A percentile compares a stretch with the other conserved stretches of the same genome.
Evolutionary conservation across 2,888 invertebrate species (phyloP).

Genomic region (Mythimna albipuncta): DNA sequence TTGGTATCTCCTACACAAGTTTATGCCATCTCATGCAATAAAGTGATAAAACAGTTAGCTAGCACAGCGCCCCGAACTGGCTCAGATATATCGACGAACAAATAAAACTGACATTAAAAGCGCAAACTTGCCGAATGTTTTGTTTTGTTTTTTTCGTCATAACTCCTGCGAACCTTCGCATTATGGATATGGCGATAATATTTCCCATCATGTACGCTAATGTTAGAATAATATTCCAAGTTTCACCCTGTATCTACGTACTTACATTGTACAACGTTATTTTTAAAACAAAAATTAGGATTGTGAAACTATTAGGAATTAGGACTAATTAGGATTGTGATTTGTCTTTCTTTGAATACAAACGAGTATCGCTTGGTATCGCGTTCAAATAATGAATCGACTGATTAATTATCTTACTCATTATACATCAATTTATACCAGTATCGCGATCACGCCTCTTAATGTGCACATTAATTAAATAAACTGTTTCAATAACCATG

Average conservation of each 20-base stretch:
- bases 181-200: conserved; percentile 71
- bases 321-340: neutral
- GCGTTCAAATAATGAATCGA: conserved; percentile 31
- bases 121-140: conserved; percentile 85
- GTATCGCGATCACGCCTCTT: conserved; percentile 30
- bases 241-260: conserved; percentile 32
- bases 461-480: conserved; percentile 42
- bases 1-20: conserved; percentile 81
- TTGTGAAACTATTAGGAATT: neutral
- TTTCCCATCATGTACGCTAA: conserved; percentile 66
- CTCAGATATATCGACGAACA: conserved; percentile 86
- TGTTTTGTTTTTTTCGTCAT: conserved; percentile 83
- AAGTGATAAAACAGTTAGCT: conserved; percentile 90
- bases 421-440: conserved; percentile 40
- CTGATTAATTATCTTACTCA: conserved; percentile 27
- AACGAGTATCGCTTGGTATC: conserved; percentile 12
- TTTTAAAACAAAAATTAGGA: neutral
- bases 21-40: conserved; percentile 89
- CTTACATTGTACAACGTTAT: conserved; percentile 17
- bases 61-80: conserved; percentile 82
- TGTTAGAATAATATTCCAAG: conserved; percentile 61
- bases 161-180: conserved; percentile 69
- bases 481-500: conserved; percentile 36
- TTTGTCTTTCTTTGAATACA: conserved; percentile 1
- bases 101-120: conserved; percentile 88